phyloP scores from a whole-genome alignment of 2,797 vertebrate species.

The Saxicola maurus region DNA sequence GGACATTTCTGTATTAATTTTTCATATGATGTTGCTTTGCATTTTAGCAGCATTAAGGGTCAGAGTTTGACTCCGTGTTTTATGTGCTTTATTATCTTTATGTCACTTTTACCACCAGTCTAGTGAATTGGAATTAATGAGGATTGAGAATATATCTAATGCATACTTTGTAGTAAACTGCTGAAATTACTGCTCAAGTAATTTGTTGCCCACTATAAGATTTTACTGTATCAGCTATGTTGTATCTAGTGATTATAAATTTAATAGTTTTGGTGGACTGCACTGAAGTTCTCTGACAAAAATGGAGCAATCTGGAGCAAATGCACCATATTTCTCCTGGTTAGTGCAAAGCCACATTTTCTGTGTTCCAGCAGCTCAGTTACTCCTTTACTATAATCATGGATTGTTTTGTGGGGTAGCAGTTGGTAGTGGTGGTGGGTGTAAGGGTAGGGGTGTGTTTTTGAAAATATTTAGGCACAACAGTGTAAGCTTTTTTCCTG shows the following conservation, averaged over 20 bases:
- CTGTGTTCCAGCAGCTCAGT: fast-evolving
- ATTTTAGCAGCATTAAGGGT: background rate
- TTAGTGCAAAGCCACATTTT: background rate
- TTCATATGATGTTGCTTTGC: background rate
- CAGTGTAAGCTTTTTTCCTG: background rate
- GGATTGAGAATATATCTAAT: slow-evolving; percentile 1
- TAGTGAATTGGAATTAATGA: slow-evolving; percentile 37
- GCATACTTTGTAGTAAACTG: background rate
- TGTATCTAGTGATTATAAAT: background rate
- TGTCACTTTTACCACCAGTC: background rate
- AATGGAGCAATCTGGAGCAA: background rate
- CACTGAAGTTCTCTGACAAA: background rate
- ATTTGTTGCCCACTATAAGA: background rate
- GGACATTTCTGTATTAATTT: background rate
- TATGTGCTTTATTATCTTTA: slow-evolving; percentile 27
- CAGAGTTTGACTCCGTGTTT: background rate
- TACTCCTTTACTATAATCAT: background rate
- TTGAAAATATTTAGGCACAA: background rate
- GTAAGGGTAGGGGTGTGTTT: background rate
- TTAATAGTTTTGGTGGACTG: background rate
- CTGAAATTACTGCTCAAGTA: slow-evolving; percentile 6
- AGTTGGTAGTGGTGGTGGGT: fast-evolving
- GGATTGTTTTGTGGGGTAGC: background rate
- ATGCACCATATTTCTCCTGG: background rate
- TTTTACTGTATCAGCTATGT: slow-evolving; percentile 11